Base-by-base conservation (phyloP, 2,797 vertebrate genomes). In the Pagetopsis macropterus region DNA sequence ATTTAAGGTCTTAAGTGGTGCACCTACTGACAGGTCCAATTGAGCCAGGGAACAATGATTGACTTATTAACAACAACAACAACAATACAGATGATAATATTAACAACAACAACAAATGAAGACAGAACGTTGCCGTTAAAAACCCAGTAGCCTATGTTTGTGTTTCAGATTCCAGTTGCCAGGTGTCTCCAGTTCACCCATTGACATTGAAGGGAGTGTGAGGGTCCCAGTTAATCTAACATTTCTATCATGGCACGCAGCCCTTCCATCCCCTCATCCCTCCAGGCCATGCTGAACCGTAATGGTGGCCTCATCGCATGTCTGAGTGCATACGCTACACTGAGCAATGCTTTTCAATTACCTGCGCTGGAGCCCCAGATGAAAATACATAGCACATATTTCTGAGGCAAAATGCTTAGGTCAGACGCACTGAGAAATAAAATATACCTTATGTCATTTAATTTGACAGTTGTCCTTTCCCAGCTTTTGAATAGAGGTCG, bases 261-360 rank as follows among this genome's bases (percentile, higher is more conserved):
- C 63, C 64, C 55, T 75, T 58, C 78, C 68, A 67, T 89, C 75
- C 84, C 33, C 64, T 85, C 85, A 87, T 90, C 87, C 83, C 89
- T 82, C 84, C 89, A 90, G 91, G 91, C 92, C 90, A 94, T 46
- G 83, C 81, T 84, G 87, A 88, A 87, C 83, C 86, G 70, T 92
- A 92, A 94, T 93, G 89, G 91, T 85, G 87, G 91, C 89, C 88
- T 90, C 89, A 90, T 91, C 86, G 84, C 84, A 92, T 92, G 91
- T 92, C 87, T 91, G 92, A 94, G 89, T 90, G 91, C 92, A 83
- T 91, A 92, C 86, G 90, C 92, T 93, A 93, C 92, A 91, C 91
- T 90, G 93, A 93, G 93, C 92, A 92, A 93, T 92, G 93, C 93
- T 93, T 94, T 94, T 94, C 93, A 94, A 94, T 94, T 94, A 94